Conservation (phyloP, 2,113 vertebrate species). For the Gymnarchus niloticus region DNA sequence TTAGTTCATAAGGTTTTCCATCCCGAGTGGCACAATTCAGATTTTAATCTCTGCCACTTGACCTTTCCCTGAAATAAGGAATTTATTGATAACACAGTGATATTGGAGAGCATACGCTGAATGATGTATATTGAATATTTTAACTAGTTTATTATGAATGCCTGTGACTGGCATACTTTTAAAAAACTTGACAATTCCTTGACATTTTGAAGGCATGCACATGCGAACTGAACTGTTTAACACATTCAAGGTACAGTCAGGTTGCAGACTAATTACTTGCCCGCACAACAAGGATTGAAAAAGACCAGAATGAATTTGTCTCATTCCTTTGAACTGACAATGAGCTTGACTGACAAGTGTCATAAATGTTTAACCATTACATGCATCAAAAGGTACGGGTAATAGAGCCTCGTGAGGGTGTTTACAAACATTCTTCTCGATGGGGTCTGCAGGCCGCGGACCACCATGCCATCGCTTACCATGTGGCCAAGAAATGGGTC, state of each 20-base stretch:
- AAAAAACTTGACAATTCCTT: not conserved
- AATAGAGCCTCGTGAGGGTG: not conserved
- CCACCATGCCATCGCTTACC: constrained; percentile 52
- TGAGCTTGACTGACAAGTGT: not conserved
- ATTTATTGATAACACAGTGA: no score
- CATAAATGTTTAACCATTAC: not conserved
- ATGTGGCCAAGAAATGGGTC: constrained; percentile 81
- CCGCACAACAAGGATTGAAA: not conserved
- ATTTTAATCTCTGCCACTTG: no score
- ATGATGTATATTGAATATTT: no score
- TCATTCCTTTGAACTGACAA: not conserved
- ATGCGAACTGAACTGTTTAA: not conserved
- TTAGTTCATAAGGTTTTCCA: no score
- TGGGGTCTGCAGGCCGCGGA: not conserved
- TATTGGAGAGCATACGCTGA: no score
- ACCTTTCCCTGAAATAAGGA: no score
- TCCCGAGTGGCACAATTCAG: no score
- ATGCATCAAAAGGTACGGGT: not conserved
- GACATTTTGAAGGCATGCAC: not conserved
- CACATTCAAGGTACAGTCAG: not conserved
- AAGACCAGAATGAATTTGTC: not conserved
- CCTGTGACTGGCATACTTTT: not conserved
- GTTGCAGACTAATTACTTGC: not conserved
- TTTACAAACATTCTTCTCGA: not conserved
- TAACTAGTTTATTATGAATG: not conserved